Evolutionary conservation across 2,888 invertebrate species (phyloP).

Genomic region (Heliconius aoede): DNA sequence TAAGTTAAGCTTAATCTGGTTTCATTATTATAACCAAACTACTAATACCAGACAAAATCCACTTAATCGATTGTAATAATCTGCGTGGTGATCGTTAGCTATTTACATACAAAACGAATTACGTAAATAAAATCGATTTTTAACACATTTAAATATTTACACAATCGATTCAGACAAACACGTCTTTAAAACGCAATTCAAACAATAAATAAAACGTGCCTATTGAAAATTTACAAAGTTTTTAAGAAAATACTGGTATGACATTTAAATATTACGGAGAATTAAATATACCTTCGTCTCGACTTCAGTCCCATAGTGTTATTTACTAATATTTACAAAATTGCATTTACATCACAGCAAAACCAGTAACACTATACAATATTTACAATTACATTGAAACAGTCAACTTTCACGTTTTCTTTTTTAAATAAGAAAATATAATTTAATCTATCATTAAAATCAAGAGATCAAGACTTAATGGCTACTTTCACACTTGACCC

Average conservation of each 20-base stretch:
- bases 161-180: not conserved
- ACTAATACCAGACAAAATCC: not conserved
- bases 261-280: constrained; percentile 22
- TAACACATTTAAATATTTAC: constrained; percentile 20
- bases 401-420: constrained; percentile 59
- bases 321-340: constrained; percentile 39
- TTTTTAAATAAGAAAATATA: constrained; percentile 76
- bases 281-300: constrained; percentile 26
- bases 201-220: constrained; percentile 10
- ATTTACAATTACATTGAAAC: constrained; percentile 65
- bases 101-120: constrained; percentile 24
- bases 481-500: constrained; percentile 38
- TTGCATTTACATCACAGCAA: constrained; percentile 59
- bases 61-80: constrained; percentile 32
- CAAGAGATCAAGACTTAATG: constrained; percentile 71
- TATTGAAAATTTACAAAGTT: constrained; percentile 13
- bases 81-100: constrained; percentile 23
- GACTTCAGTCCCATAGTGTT: constrained; percentile 26
- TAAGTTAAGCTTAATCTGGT: not conserved
- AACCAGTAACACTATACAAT: constrained; percentile 76
- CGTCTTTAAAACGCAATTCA: constrained; percentile 3
- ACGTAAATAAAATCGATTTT: constrained; percentile 6
- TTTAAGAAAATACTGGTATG: constrained; percentile 24
- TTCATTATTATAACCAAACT: constrained; percentile 3
- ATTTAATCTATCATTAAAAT: constrained; percentile 71